Evolutionary conservation across 2,797 vertebrate genomes (phyloP), one percentile per base, ranked within the genome.

Genomic region (Anisognathus igniventris): DNA sequence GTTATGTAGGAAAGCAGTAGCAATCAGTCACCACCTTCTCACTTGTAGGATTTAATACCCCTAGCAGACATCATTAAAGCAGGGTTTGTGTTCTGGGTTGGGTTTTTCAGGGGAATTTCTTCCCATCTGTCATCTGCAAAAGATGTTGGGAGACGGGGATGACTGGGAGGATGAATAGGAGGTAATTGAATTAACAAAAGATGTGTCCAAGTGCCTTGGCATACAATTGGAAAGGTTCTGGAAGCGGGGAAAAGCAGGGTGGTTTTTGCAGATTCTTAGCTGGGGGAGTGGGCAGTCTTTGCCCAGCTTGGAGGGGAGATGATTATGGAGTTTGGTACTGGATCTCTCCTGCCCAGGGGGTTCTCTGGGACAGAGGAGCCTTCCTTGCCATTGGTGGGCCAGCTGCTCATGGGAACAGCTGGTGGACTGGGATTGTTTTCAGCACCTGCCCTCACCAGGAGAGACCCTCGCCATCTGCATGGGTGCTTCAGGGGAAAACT

Each of bases 391-490:
- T 5, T 35, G 22, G 7, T 22, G 4, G 28, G 40, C 50, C 14
- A 3, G 50, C 27, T 37, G 22, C 22, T 45, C 50, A 21, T 0
- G 0, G 30, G 31, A 42, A 21, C 14, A 13, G 10, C 31, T 25
- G 21, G 10, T 33, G 37, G 25, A 30, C 16, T 60, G 45, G 31
- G 35, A 30, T 9, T 12, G 5, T 28, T 23, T 33, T 40, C 60
- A 48, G 15, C 0, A 1, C 44, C 42, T 1, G 1, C 7, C 20
- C 12, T 40, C 2, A 0, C 30, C 3, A 1, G 21, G 54, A 68
- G 24, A 79, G 25, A 68, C 13, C 20, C 25, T 68, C 0, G 0
- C 31, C 12, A 20, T 20, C 16, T 30, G 19, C 10, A 4, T 17
- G 25, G 31, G 35, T 30, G 16, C 21, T 40, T 28, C 13, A 67